Conservation (phyloP, 2,888 invertebrate genomes). For the Stenurella melanura region DNA sequence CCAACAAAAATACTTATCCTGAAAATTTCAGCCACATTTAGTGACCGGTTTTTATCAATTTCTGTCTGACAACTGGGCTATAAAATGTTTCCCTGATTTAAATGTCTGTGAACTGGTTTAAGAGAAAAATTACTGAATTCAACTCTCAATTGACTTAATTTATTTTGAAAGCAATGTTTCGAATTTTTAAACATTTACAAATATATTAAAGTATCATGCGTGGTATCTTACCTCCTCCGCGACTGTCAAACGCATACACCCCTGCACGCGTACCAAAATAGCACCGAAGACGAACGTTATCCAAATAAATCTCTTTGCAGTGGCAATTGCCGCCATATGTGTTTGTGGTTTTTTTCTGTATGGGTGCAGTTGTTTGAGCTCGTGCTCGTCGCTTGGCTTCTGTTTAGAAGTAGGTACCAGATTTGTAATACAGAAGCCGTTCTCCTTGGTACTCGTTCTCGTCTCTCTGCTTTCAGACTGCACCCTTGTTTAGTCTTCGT, state of each 20-base stretch:
- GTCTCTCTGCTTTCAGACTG: constrained; percentile 5
- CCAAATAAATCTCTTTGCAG: constrained; percentile 44
- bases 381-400: constrained; percentile 51
- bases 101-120: too few relatives aligned
- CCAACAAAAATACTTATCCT: too few relatives aligned
- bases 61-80: too few relatives aligned
- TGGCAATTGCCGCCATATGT: constrained; percentile 49
- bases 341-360: constrained; percentile 39
- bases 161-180: not conserved
- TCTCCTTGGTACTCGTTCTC: constrained; percentile 50
- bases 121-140: too few relatives aligned
- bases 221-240: not conserved
- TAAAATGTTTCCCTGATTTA: too few relatives aligned
- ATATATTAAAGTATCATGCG: not conserved
- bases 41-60: too few relatives aligned
- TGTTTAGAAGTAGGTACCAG: constrained; percentile 52
- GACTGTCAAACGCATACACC: not conserved
- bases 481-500: constrained; percentile 2
- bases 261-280: constrained; percentile 49
- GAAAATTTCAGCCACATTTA: too few relatives aligned
- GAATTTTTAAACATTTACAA: too few relatives aligned
- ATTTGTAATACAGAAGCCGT: constrained; percentile 56
- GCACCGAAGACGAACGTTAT: constrained; percentile 37
- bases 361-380: constrained; percentile 48
- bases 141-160: too few relatives aligned